These are phyloP conservation scores for Patella caerulea DNA, from an alignment of 2,888 invertebrate species.

Conservation along the genomic window DNA sequence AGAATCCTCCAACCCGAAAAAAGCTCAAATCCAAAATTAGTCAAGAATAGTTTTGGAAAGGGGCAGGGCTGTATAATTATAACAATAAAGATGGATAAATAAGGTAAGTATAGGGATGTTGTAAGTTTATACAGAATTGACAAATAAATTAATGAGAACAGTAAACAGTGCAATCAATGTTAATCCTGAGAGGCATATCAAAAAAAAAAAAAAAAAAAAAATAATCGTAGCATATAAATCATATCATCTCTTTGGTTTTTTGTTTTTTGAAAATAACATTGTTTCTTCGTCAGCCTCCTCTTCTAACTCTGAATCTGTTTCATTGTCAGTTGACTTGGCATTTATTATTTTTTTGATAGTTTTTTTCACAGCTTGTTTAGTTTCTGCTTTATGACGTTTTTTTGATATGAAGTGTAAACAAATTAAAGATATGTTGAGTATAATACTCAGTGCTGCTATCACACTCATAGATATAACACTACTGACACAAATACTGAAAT, in stretches of 20 bases:
- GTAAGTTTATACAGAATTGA: too few relatives aligned
- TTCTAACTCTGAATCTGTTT: not conserved
- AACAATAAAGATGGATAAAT: too few relatives aligned
- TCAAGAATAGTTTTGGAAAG: too few relatives aligned
- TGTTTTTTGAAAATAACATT: conserved; percentile 11
- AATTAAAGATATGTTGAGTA: conserved; percentile 46
- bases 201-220: too few relatives aligned
- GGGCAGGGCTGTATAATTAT: too few relatives aligned
- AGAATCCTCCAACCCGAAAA: too few relatives aligned
- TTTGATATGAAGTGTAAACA: conserved; percentile 41
- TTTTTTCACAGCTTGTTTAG: conserved; percentile 21
- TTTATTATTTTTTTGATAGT: conserved; percentile 18
- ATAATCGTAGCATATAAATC: not conserved
- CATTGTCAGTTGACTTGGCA: not conserved
- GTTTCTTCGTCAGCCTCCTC: conserved; percentile 15
- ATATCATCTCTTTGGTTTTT: conserved; percentile 15
- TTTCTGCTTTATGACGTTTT: conserved; percentile 16
- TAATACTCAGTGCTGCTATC: conserved; percentile 43
- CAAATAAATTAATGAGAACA: too few relatives aligned
- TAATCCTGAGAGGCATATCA: too few relatives aligned
- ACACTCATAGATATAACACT: conserved; percentile 40
- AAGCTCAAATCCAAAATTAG: too few relatives aligned
- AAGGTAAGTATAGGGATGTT: too few relatives aligned
- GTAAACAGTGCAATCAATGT: too few relatives aligned
- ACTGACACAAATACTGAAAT: conserved; percentile 44